Evolutionary conservation across 37 sponge, comb jelly and placozoan species (phyloP), one percentile per base, ranked within the genome.

Genomic region (Tethya wilhelma): DNA sequence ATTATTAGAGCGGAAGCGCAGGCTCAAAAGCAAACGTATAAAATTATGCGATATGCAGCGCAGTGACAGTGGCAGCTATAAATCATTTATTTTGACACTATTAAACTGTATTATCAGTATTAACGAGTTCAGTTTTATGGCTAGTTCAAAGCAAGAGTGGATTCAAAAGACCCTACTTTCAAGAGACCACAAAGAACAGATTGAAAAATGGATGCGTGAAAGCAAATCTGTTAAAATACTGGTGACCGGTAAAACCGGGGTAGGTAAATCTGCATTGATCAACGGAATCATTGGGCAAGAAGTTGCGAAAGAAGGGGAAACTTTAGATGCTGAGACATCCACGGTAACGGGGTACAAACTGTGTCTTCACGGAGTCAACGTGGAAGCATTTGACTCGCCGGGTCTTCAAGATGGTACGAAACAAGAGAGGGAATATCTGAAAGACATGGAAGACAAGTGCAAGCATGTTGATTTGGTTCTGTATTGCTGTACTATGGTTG

Each of bases 331-430:
- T 19, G 53, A 14, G 14, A 49, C 53, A 19, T 9, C 14, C 14
- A 14, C 9, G 53, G 53, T 49, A 49, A 9, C 9, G 14, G 53
- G 14, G 53, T 49, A 19, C 14, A 14, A 9, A 9, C 14, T 49
- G 14, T 19, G 14, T 19, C 14, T 19, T 49, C 53, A 49, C 22
- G 63, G 28, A 6, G 63, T 60, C 7, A 26, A 60, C 40, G 23
- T 71, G 28, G 44, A 19, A 4, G 31, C 44, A 9, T 71, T 45
- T 45, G 71, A 71, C 49, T 71, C 71, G 25, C 71, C 71, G 20
- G 71, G 71, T 8, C 46, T 71, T 32, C 71, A 71, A 6, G 71
- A 71, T 38, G 49, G 71, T 11, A 44, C 49, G 5, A 23, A 22
- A 3, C n/a, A 71, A 8, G 71, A 71, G 71, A 25, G n/a, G 6